Conservation (phyloP, 2,797 vertebrate genomes). For the Pseudochromis fuscus region DNA sequence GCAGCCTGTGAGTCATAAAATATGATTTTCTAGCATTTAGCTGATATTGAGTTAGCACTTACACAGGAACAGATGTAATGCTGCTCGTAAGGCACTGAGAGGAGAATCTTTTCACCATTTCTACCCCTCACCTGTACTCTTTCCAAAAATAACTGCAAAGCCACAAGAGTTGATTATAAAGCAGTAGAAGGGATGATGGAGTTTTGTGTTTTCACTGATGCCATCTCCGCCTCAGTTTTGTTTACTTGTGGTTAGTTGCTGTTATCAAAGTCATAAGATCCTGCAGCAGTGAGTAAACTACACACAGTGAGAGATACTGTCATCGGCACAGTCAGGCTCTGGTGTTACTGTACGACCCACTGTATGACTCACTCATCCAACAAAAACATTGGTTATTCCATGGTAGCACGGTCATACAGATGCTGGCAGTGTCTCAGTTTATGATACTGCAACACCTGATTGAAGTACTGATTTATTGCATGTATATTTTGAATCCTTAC, state of each 20-base stretch:
- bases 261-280: slow-evolving; percentile 35
- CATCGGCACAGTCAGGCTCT: slow-evolving; percentile 3
- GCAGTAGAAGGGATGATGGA: slow-evolving; percentile 4
- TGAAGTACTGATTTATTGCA: not conserved
- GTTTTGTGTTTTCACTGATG: slow-evolving; percentile 1
- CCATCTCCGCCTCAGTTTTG: slow-evolving; percentile 15
- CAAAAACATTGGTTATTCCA: slow-evolving; percentile 5
- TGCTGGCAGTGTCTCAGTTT: not conserved
- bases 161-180: slow-evolving; percentile 7
- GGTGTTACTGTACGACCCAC: not conserved
- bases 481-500: not conserved
- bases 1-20: slow-evolving; percentile 46
- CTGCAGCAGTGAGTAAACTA: slow-evolving; percentile 10
- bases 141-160: slow-evolving; percentile 6
- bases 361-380: slow-evolving; percentile 38
- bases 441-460: not conserved
- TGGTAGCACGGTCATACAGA: not conserved
- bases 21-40: slow-evolving; percentile 31
- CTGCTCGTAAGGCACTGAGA: slow-evolving; percentile 10
- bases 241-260: slow-evolving; percentile 36
- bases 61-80: slow-evolving; percentile 25
- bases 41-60: slow-evolving; percentile 17
- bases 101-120: slow-evolving; percentile 10
- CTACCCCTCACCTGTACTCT: slow-evolving; percentile 7
- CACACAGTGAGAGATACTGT: slow-evolving; percentile 8